Base-by-base conservation (phyloP, 1,140 invertebrate genomes). In the Drosophila rufa region DNA sequence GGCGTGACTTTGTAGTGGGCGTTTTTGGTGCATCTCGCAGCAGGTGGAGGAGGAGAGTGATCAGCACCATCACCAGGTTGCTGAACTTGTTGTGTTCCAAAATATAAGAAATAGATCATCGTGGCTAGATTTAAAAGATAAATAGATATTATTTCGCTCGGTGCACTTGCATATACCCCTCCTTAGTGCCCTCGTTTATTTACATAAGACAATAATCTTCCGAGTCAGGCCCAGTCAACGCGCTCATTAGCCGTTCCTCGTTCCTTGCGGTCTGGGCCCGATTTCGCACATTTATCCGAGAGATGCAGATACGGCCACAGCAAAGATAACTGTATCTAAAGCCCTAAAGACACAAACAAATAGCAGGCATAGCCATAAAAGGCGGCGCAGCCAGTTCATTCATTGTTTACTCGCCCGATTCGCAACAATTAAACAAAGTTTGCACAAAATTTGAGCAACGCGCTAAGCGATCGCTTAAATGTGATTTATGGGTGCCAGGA, bases 241-340 rank as follows among this genome's bases (percentile, higher is more conserved):
- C 55, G 56, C 67, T 42, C 78, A 80, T 65, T 62, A 75, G 62
- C 55, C 53, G 7, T 8, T 12, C 9, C n/a, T 7, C 45, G 45
- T 19, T 55, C 51, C 56, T 74, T 78, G 62, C 38, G 58, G 56
- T 74, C 67, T 55, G 47, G 48, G 53, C 56, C 62, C 40, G 53
- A 43, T 47, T 81, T 73, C 38, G 66, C 79, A 77, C 65, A 81
- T 82, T 82, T 68, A 82, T 79, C 68, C 47, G 60, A 80, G 53
- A 80, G 57, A 69, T 77, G 50, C 42, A 74, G 50, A 43, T 61
- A 64, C 40, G 33, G 33, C n/a, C 38, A 19, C 38, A 27, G 17
- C 22, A 15, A 12, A 50, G 64, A 62, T 56, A 57, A 57, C 56
- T 73, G 38, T 79, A 61, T 33, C 45, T 33, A 11, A 14, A 11